Evolutionary conservation across 2,797 vertebrate species (phyloP), one percentile per base, ranked within the genome.

Genomic region (Malurus leucopterus): DNA sequence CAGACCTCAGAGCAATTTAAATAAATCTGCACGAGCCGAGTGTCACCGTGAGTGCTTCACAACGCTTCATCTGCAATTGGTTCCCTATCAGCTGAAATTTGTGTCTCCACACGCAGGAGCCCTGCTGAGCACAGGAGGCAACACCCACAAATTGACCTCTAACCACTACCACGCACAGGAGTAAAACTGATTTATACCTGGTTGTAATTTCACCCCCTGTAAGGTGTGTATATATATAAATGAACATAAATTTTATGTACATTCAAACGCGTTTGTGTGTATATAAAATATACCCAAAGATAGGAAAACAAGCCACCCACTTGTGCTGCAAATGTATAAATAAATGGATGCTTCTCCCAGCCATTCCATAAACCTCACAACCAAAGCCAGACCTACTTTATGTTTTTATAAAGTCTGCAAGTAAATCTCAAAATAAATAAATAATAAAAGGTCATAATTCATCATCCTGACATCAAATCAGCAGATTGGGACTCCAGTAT

Each of bases 381-480:
- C 13, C 47, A 81, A 47, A 88, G 73, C 57, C 88, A 95, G 89
- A 82, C 34, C 54, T 24, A 12, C 74, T 94, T 63, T 13, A 67
- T 84, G 67, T 81, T 92, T 93, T 89, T 46, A 95, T 86, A 84
- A 94, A 94, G 89, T 90, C 93, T 91, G 86, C 73, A 81, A 93
- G 53, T 70, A 93, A 94, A 68, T 64, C 71, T 86, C 79, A 61
- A 94, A 93, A 95, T 72, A 95, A 95, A 93, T 92, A 94, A 88
- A 92, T 87, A 86, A 93, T 91, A 79, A 91, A 72, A 83, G 85
- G 86, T 95, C 67, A 49, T 91, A 86, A 95, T 93, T 91, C 93
- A 95, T 95, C 93, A 94, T 90, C 47, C 90, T 93, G 93, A 92
- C 95, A 95, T 93, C 92, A 95, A 78, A 91, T 93, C 95, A 94